Evolutionary conservation across 2,113 vertebrate genomes (phyloP), one percentile per base, ranked within the genome.

Genomic region (human): DNA sequence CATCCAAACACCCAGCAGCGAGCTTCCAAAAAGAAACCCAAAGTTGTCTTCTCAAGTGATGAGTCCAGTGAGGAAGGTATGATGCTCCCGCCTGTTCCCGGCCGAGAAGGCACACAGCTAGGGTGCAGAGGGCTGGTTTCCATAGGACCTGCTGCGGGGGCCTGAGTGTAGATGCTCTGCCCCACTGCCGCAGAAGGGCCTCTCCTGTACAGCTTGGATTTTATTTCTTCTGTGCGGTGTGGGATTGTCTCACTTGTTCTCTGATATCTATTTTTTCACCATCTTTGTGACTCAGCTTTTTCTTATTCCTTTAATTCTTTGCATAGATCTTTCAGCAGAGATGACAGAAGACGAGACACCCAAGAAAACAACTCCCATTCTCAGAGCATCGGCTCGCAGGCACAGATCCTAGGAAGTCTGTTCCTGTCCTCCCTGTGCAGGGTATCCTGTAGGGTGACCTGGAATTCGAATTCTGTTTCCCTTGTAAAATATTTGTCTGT

Each of bases 341-440:
- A 98, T 99, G 98, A 98, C 73, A 2, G 99, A 99, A 35, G 99
- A 99, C 0, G 99, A 99, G 97, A 99, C 99, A 0, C 99, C 99
- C 32, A 99, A 99, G 98, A 99, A 99, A 98, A 99, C 99, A 0
- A 99, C 99, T 3, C 99, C 99, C 93, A 99, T 99, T 95, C 98
- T 98, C 89, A 99, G 99, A 90, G 98, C 99, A 3, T 99, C 99
- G 18, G 94, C 99, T n/a, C 98, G 98, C 35, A 97, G 93, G 59
- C 96, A 43, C 40, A 87, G 81, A 50, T 82, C 93, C 84, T 98
- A 93, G 68, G 59, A 27, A 0, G 30, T 57, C n/a, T 38, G 2
- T n/a, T 30, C n/a, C n/a, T 12, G 0, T 35, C 84, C 94, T 95
- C 97, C 91, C 95, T 40, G 14, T 78, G 85, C 81, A 95, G 90